Conservation (phyloP, 2,113 vertebrate species). For the Aegotheles bennettii region DNA sequence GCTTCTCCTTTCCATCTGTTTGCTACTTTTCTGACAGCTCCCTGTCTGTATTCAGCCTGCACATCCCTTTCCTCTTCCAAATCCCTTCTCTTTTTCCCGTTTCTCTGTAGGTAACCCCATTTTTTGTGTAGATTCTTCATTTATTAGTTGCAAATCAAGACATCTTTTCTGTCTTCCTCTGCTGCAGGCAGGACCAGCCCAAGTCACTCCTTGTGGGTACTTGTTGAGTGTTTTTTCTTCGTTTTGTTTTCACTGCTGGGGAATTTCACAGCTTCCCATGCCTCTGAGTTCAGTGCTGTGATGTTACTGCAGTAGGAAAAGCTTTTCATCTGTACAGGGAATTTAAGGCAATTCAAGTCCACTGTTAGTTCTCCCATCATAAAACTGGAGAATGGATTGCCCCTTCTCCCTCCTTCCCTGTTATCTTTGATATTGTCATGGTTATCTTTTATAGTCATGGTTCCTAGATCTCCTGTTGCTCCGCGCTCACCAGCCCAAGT, state of each 20-base stretch:
- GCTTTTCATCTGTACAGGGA: background rate
- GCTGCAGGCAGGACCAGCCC: background rate
- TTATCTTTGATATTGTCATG: background rate
- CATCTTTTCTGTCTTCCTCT: background rate
- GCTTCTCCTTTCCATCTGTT: background rate
- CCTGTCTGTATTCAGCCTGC: background rate
- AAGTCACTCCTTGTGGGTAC: background rate
- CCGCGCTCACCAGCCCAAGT: too few relatives aligned
- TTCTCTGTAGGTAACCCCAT: background rate
- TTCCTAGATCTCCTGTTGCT: too few relatives aligned
- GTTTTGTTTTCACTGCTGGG: background rate
- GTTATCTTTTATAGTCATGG: too few relatives aligned
- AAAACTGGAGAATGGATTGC: background rate
- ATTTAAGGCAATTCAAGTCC: background rate
- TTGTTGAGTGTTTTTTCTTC: background rate
- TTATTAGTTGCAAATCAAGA: background rate
- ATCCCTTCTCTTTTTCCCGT: accelerated
- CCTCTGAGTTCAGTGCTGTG: accelerated
- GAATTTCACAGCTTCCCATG: background rate
- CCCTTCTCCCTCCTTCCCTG: background rate
- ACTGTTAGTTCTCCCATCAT: background rate
- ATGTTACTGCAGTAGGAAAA: background rate
- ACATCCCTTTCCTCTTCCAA: background rate
- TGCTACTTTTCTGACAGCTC: background rate
- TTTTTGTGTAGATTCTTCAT: background rate